A percentile compares a stretch with the other conserved stretches of the same genome.
phyloP scores from a whole-genome alignment of 2,888 invertebrate genomes.

The Oscheius sp. region DNA sequence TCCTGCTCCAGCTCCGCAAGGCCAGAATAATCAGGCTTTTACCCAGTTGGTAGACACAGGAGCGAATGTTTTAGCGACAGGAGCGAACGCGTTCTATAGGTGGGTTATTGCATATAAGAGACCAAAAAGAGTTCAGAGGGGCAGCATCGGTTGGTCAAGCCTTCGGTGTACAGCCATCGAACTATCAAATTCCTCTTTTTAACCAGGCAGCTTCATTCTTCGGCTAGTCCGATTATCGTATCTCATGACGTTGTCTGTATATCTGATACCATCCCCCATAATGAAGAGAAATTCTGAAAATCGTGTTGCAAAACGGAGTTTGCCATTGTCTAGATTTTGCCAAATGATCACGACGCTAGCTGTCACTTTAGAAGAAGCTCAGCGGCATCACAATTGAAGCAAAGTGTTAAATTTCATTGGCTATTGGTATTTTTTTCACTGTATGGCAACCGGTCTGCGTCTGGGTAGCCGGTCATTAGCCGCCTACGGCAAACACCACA shows the following conservation, averaged over 20 bases:
- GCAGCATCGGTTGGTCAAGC: conserved; percentile 56
- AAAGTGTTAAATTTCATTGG: conserved; percentile 23
- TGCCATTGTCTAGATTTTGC: neutral
- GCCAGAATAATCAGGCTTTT: conserved; percentile 32
- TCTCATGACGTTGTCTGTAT: neutral
- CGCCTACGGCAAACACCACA: conserved; percentile 32
- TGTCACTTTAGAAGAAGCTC: conserved; percentile 24
- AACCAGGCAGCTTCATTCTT: conserved; percentile 49
- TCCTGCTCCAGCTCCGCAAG: neutral
- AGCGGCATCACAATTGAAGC: conserved; percentile 12
- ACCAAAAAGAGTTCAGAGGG: conserved; percentile 43
- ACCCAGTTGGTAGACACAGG: conserved; percentile 49
- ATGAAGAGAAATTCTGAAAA: neutral
- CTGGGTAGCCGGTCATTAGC: conserved; percentile 32
- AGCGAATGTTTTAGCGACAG: conserved; percentile 54
- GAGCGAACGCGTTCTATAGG: conserved; percentile 55
- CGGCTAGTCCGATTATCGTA: conserved; percentile 24
- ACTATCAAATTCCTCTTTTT: conserved; percentile 53
- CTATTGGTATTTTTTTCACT: conserved; percentile 25
- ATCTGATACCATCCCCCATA: neutral
- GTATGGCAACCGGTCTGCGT: conserved; percentile 35
- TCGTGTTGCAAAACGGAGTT: neutral
- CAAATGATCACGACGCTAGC: neutral
- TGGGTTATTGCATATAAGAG: conserved; percentile 1
- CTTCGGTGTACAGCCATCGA: conserved; percentile 46